Conservation (phyloP, 1,140 invertebrate species). For the Scaptodrosophila lebanonensis region DNA sequence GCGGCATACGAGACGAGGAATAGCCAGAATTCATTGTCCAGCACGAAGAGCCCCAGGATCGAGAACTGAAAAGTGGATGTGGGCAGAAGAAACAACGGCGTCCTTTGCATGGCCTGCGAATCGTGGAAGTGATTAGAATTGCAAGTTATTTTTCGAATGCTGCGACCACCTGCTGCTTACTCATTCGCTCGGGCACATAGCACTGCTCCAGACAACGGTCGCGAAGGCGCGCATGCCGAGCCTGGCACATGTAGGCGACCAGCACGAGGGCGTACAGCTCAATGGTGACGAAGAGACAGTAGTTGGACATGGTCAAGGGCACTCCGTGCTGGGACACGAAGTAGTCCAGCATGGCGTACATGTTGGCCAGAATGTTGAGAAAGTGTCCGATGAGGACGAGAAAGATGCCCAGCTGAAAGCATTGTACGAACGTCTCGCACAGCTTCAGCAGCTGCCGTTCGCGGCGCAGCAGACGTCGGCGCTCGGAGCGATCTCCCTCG, state of each 20-base stretch:
- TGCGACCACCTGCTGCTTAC: slow-evolving; percentile 19
- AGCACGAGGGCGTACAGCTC: slow-evolving; percentile 54
- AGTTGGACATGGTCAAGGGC: slow-evolving; percentile 63
- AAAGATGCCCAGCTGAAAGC: slow-evolving; percentile 52
- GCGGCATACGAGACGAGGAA: slow-evolving; percentile 58
- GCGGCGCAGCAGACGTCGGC: not conserved
- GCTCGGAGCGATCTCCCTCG: not conserved
- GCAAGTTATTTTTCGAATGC: too few relatives aligned
- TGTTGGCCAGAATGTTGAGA: slow-evolving; percentile 61
- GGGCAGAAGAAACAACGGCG: slow-evolving; percentile 28
- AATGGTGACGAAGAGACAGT: slow-evolving; percentile 43
- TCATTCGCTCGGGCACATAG: slow-evolving; percentile 27
- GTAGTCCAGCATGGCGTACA: slow-evolving; percentile 67
- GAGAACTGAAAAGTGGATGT: slow-evolving; percentile 23
- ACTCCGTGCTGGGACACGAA: slow-evolving; percentile 53
- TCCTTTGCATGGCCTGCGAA: slow-evolving; percentile 30
- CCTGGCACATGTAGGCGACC: slow-evolving; percentile 52
- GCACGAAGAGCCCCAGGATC: slow-evolving; percentile 49
- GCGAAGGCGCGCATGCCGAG: slow-evolving; percentile 17
- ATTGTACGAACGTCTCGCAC: slow-evolving; percentile 6
- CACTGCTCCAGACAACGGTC: slow-evolving; percentile 19
- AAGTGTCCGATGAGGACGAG: slow-evolving; percentile 53
- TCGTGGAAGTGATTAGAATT: too few relatives aligned
- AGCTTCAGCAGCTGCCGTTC: slow-evolving; percentile 26
- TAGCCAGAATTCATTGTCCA: slow-evolving; percentile 59